phyloP scores from a whole-genome alignment of 1,140 invertebrate genomes.

The Gonatopus flavifemur region DNA sequence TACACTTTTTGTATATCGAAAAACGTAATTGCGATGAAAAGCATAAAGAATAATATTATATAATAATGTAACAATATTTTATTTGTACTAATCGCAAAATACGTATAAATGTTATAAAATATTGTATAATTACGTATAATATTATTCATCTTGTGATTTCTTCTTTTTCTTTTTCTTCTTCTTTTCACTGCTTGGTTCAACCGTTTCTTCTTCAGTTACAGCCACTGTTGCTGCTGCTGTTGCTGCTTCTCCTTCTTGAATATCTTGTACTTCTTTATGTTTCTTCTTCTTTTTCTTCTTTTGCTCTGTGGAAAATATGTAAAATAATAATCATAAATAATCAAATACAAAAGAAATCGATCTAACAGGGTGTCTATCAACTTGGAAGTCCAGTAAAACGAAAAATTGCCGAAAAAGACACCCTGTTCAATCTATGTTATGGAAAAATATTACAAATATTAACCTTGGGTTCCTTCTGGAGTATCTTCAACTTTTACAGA shows the following conservation, averaged over 20 bases:
- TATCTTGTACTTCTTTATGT: conserved; percentile 35
- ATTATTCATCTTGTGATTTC: conserved; percentile 30
- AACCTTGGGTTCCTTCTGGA: conserved; percentile 6
- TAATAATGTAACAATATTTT: background rate
- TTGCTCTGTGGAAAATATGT: conserved; percentile 28
- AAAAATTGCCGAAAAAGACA: too few species aligned
- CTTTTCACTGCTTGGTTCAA: conserved; percentile 28
- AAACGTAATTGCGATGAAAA: too few species aligned
- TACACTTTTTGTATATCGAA: background rate
- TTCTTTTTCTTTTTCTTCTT: conserved; percentile 55
- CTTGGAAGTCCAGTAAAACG: too few species aligned
- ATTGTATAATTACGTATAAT: too few species aligned
- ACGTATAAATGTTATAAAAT: too few species aligned
- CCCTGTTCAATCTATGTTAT: background rate
- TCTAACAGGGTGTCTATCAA: too few species aligned
- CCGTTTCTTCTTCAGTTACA: conserved; percentile 12
- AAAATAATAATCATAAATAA: background rate
- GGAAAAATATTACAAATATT: conserved; percentile 4
- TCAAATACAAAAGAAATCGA: conserved; percentile 5
- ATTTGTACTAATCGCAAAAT: background rate
- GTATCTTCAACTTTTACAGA: background rate
- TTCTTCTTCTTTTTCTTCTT: conserved; percentile 56
- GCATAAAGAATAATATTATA: background rate
- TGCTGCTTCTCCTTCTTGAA: conserved; percentile 28
- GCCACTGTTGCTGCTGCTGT: conserved; percentile 1